Conservation (phyloP, 2,888 invertebrate genomes). For the Xestia rhomboidea region DNA sequence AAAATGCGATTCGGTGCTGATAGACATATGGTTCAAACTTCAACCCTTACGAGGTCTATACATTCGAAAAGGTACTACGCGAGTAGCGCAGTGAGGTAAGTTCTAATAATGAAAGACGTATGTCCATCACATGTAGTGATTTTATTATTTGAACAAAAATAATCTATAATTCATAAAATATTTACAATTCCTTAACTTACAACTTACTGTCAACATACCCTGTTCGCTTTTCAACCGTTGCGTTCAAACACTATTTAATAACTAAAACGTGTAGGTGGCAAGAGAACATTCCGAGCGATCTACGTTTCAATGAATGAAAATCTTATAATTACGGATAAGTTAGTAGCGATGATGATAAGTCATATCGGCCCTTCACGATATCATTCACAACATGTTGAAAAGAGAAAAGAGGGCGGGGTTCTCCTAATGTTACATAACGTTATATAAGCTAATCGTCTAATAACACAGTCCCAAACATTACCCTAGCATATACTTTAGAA, state of each 20-base stretch:
- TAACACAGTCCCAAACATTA: constrained; percentile 88
- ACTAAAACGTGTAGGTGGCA: constrained; percentile 78
- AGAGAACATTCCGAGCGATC: constrained; percentile 72
- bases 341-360: constrained; percentile 54
- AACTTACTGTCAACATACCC: constrained; percentile 89
- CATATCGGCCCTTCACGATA: constrained; percentile 57
- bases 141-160: constrained; percentile 90
- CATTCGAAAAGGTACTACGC: not conserved
- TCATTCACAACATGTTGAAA: constrained; percentile 88
- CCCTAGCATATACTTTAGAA: constrained; percentile 72
- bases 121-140: constrained; percentile 85
- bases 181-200: constrained; percentile 88
- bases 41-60: no score
- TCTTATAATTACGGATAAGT: constrained; percentile 58
- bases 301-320: constrained; percentile 53
- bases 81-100: not conserved
- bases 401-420: constrained; percentile 85
- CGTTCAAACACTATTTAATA: constrained; percentile 74
- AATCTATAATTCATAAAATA: constrained; percentile 88
- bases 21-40: no score
- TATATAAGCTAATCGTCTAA: constrained; percentile 82
- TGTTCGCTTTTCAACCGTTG: constrained; percentile 90
- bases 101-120: constrained; percentile 72
- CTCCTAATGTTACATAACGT: constrained; percentile 72
- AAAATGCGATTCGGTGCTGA: no score